Evolutionary conservation across 2,113 vertebrate species (phyloP).

Genomic region (Sander lucioperca): DNA sequence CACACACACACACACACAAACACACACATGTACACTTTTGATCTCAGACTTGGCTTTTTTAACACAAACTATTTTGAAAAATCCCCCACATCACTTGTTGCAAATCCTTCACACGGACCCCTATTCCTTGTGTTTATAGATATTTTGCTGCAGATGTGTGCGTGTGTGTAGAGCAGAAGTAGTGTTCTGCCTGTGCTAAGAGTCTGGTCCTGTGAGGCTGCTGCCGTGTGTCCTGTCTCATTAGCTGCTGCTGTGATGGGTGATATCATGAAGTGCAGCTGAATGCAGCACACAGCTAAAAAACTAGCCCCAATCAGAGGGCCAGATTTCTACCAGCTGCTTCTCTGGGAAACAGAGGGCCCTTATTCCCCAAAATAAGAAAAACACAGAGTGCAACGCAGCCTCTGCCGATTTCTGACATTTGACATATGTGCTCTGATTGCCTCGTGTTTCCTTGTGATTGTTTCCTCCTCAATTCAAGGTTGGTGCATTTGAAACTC

Average conservation of each 20-base stretch:
- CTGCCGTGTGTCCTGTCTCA: constrained; percentile 75
- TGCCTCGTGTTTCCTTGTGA: constrained; percentile 63
- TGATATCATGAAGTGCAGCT: constrained; percentile 78
- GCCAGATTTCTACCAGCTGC: constrained; percentile 83
- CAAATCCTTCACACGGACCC: background rate
- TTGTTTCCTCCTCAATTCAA: constrained; percentile 70
- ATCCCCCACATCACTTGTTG: constrained; percentile 5
- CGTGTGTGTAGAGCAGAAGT: constrained; percentile 14
- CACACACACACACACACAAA: background rate
- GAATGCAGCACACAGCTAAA: constrained; percentile 59
- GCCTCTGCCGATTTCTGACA: constrained; percentile 69
- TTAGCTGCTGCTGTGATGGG: constrained; percentile 74
- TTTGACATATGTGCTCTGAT: constrained; percentile 77
- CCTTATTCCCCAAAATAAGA: constrained; percentile 78
- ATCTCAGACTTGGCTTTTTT: constrained; percentile 3
- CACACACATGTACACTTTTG: constrained; percentile 26
- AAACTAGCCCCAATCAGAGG: constrained; percentile 75
- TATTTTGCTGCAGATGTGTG: constrained; percentile 28
- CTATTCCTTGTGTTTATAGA: constrained; percentile 24
- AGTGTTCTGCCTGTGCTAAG: constrained; percentile 11
- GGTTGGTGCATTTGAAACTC: constrained; percentile 58
- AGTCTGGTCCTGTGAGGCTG: constrained; percentile 48
- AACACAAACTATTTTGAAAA: constrained; percentile 4
- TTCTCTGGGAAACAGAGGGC: constrained; percentile 74
- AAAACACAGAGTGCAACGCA: constrained; percentile 54